Evolutionary conservation across 2,888 invertebrate genomes (phyloP).

Genomic region (Lasioglossum vierecki): DNA sequence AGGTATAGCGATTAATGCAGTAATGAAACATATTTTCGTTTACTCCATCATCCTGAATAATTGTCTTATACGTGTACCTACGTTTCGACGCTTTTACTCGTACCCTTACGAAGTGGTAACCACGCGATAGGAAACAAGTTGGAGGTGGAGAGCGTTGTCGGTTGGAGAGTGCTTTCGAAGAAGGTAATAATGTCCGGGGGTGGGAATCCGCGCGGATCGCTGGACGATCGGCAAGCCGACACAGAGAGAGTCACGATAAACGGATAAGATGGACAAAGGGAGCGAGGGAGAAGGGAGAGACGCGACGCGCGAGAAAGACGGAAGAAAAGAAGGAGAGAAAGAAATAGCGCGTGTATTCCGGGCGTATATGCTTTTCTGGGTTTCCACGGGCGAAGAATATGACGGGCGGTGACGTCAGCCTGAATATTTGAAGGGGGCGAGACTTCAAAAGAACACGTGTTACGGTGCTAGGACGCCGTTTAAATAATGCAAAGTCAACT

Average conservation of each 20-base stretch:
- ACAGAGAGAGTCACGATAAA: background rate
- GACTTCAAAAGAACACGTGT: constrained; percentile 84
- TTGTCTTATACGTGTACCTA: too few species aligned
- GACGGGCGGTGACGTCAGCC: constrained; percentile 83
- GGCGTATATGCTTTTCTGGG: constrained; percentile 74
- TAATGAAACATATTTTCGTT: too few species aligned
- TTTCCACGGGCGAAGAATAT: constrained; percentile 80
- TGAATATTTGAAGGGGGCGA: constrained; percentile 83
- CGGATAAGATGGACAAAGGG: background rate
- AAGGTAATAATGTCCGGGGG: background rate
- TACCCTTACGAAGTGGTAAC: too few species aligned
- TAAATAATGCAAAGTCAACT: constrained; percentile 84
- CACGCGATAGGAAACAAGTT: background rate
- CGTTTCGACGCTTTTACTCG: too few species aligned
- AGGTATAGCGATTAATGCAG: too few species aligned
- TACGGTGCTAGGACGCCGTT: constrained; percentile 82
- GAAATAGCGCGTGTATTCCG: constrained; percentile 56
- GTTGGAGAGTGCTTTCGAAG: background rate
- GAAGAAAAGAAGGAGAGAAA: constrained; percentile 40
- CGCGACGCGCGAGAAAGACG: background rate
- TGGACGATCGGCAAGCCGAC: background rate
- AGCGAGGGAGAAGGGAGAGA: background rate
- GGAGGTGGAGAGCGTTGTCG: background rate
- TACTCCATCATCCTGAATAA: too few species aligned
- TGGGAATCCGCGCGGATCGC: background rate